These are phyloP conservation scores for Phaethon lepturus DNA, from an alignment of 2,113 vertebrate species.

Conservation along the genomic window DNA sequence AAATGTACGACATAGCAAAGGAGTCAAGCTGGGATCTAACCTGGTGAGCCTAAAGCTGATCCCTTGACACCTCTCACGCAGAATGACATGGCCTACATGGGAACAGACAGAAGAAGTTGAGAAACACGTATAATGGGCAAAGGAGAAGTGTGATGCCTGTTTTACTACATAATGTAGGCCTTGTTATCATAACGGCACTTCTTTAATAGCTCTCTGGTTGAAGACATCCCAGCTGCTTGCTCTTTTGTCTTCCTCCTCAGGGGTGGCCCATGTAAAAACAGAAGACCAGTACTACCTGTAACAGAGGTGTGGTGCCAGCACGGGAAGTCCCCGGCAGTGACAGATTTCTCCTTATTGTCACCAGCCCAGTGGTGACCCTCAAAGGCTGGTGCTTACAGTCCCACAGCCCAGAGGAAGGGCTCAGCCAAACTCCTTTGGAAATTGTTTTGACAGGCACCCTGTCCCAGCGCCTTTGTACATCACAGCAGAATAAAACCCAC, in stretches of 20 bases:
- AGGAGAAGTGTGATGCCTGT: neutral
- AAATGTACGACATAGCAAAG: neutral
- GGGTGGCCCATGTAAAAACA: neutral
- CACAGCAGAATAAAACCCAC: neutral
- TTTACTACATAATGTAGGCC: neutral
- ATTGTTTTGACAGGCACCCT: neutral
- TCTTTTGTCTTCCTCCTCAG: neutral
- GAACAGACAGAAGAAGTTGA: neutral
- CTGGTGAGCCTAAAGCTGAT: neutral
- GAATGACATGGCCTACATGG: neutral
- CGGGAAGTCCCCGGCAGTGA: rapidly evolving
- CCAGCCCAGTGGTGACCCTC: rapidly evolving
- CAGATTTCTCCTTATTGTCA: neutral
- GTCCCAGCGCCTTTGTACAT: neutral
- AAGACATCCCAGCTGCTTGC: neutral
- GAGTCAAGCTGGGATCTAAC: neutral
- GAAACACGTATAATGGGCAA: neutral
- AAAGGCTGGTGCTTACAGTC: neutral
- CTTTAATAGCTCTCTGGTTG: neutral
- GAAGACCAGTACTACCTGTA: neutral
- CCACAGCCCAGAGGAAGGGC: neutral
- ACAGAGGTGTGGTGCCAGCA: neutral
- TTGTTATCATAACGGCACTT: neutral
- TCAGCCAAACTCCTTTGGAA: neutral
- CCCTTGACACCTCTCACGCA: rapidly evolving